Conservation (phyloP, 2,113 vertebrate genomes). For the Myrmecophaga tridactyla region DNA sequence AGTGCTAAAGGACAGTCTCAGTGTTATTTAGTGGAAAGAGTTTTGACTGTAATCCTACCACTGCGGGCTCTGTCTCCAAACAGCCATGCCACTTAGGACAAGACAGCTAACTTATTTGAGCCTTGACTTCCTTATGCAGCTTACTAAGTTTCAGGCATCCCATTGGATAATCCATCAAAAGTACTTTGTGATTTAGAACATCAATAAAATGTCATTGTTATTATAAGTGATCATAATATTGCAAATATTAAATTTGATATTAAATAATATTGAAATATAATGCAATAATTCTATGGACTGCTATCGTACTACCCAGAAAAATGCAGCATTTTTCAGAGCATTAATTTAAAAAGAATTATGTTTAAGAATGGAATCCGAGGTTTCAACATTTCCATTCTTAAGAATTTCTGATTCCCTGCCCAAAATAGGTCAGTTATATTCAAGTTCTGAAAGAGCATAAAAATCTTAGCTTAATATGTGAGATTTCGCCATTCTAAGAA, state of each 20-base stretch:
- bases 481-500: background rate
- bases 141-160: background rate
- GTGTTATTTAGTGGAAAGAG: background rate
- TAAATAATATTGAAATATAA: background rate
- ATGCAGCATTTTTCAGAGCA: constrained; percentile 22
- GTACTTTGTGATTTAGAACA: background rate
- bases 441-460: background rate
- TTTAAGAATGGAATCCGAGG: constrained; percentile 38
- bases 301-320: constrained; percentile 33
- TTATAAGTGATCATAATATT: constrained; percentile 24
- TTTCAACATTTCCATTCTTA: constrained; percentile 56
- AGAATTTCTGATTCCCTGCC: constrained; percentile 3
- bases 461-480: background rate
- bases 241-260: constrained; percentile 21
- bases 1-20: background rate
- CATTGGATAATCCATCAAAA: constrained; percentile 5
- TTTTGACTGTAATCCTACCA: background rate
- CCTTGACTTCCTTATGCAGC: background rate
- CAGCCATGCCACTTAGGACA: background rate
- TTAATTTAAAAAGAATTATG: constrained; percentile 36
- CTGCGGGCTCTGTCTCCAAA: background rate
- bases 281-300: constrained; percentile 20
- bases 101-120: background rate
- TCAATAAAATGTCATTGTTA: background rate
- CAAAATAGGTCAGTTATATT: background rate